Percentiles rank a stretch among this genome's conserved stretches.
Conservation (phyloP, 2,797 vertebrate genomes). For the Sylvilagus floridanus region DNA sequence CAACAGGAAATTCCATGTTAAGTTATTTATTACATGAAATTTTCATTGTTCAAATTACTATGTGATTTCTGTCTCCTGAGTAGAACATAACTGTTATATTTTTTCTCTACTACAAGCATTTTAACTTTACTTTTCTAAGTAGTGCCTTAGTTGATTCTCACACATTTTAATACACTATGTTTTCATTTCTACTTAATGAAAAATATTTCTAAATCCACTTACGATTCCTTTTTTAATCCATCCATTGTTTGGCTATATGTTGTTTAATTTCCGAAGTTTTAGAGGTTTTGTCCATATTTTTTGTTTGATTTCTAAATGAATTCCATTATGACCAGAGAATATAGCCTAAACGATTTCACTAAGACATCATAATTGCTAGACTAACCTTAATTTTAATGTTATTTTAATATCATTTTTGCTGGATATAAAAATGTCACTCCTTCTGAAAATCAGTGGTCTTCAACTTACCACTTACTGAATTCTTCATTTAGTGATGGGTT, state of each 20-base stretch:
- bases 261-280: neutral
- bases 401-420: conserved; percentile 16
- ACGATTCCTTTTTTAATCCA: neutral
- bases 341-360: neutral
- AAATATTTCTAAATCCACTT: neutral
- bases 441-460: no score
- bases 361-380: no score
- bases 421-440: neutral
- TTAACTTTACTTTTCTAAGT: neutral
- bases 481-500: no score
- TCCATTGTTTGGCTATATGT: neutral
- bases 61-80: neutral
- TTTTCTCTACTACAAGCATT: neutral
- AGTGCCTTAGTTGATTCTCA: neutral
- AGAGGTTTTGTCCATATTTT: neutral
- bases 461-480: no score
- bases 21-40: neutral
- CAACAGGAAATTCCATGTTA: neutral
- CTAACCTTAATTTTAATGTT: neutral
- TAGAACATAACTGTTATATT: neutral
- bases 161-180: neutral
- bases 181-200: neutral
- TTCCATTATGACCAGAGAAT: neutral
- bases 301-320: neutral
- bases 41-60: neutral